Evolutionary conservation across 2,113 vertebrate species (phyloP).

Genomic region (Austrofundulus limnaeus): DNA sequence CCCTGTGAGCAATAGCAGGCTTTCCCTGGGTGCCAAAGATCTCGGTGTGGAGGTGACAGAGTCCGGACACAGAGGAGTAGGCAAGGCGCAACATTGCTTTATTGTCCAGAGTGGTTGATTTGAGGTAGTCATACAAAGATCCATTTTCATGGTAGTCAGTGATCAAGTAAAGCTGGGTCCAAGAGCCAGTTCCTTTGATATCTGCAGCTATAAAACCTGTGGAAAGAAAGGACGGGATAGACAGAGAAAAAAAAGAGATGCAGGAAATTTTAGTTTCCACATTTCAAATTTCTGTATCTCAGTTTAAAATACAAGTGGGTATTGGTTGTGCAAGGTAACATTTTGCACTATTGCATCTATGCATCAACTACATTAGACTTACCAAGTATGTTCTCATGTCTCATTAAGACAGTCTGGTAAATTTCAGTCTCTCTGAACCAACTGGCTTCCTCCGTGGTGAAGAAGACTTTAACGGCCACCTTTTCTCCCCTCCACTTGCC

Average conservation of each 20-base stretch:
- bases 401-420: slow-evolving; percentile 97
- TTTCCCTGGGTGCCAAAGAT: slow-evolving; percentile 98
- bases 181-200: slow-evolving; percentile 97
- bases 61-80: slow-evolving; percentile 90
- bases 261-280: slow-evolving; percentile 1
- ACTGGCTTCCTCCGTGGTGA: slow-evolving; percentile 96
- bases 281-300: too few species aligned
- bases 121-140: slow-evolving; percentile 95
- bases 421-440: slow-evolving; percentile 99
- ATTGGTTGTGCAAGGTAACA: too few species aligned
- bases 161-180: slow-evolving; percentile 97
- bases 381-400: slow-evolving; percentile 98
- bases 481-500: slow-evolving; percentile 95
- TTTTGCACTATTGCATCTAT: too few species aligned
- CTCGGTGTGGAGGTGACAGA: slow-evolving; percentile 95
- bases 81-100: slow-evolving; percentile 92
- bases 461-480: slow-evolving; percentile 97
- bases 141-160: slow-evolving; percentile 97
- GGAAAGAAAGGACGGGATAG: neutral
- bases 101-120: slow-evolving; percentile 91
- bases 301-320: too few species aligned
- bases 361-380: slow-evolving; percentile 57
- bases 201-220: slow-evolving; percentile 96
- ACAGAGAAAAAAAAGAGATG: neutral
- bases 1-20: slow-evolving; percentile 94